These are phyloP conservation scores for Epizoanthus fatuus DNA, from an alignment of 92 coral and sea anemone genomes.

Conservation along the genomic window DNA sequence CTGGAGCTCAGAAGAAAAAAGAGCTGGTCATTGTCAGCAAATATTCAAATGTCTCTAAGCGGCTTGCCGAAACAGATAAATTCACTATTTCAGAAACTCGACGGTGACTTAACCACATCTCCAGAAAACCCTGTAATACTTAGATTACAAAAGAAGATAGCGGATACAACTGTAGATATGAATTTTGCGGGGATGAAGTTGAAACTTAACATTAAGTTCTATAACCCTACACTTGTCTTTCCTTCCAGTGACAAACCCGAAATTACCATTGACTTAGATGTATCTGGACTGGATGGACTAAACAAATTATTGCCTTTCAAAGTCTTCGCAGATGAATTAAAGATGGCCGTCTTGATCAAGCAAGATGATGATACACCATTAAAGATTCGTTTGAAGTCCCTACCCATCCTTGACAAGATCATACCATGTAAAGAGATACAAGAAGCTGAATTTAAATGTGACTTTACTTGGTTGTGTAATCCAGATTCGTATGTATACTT, in stretches of 20 bases:
- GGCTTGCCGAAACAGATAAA: slow-evolving; percentile 62
- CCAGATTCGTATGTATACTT: slow-evolving; percentile 61
- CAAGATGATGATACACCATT: slow-evolving; percentile 17
- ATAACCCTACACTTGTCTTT: slow-evolving; percentile 57
- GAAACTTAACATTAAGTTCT: slow-evolving; percentile 51
- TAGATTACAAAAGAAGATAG: slow-evolving; percentile 13
- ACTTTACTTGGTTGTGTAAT: slow-evolving; percentile 73
- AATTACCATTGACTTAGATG: slow-evolving; percentile 31
- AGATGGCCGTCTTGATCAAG: slow-evolving; percentile 44
- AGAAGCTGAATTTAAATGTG: slow-evolving; percentile 56
- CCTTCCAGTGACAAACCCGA: slow-evolving; percentile 26
- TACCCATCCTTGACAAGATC: slow-evolving; percentile 58
- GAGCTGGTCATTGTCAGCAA: slow-evolving; percentile 58
- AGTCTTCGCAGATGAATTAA: slow-evolving; percentile 56
- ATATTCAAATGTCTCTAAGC: slow-evolving; percentile 46
- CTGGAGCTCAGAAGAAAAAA: slow-evolving; percentile 33
- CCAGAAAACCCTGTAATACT: slow-evolving; percentile 38
- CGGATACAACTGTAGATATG: slow-evolving; percentile 29
- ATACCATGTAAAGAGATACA: slow-evolving; percentile 55
- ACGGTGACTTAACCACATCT: slow-evolving; percentile 47
- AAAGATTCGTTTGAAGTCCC: slow-evolving; percentile 31
- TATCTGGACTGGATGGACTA: slow-evolving; percentile 65
- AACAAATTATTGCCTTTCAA: slow-evolving; percentile 60
- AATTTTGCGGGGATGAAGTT: slow-evolving; percentile 60
- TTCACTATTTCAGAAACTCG: slow-evolving; percentile 35